phyloP scores from a whole-genome alignment of 1,140 invertebrate species.

The Belonocnema kinseyi region DNA sequence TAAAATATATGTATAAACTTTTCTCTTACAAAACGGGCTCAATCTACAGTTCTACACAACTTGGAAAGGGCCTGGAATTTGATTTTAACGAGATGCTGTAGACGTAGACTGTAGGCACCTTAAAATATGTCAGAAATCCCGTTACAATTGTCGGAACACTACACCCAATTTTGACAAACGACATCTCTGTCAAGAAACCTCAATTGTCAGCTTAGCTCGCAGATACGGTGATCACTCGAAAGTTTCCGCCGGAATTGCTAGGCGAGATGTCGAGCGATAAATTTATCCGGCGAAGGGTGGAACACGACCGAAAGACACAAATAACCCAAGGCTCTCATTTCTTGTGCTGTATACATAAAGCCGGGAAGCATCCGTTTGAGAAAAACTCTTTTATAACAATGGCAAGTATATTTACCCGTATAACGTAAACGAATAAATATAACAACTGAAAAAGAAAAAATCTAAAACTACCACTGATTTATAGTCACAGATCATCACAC shows the following conservation, averaged over 20 bases:
- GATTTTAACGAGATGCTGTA: too few species aligned
- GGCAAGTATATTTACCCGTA: neutral
- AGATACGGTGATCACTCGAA: neutral
- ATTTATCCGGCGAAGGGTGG: constrained; percentile 27
- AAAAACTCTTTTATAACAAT: constrained; percentile 2
- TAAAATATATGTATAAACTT: too few species aligned
- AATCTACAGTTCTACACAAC: too few species aligned
- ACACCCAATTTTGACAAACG: neutral
- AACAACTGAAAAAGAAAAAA: neutral
- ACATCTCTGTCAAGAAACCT: constrained; percentile 1
- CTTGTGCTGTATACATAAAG: constrained; percentile 14
- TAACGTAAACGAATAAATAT: neutral
- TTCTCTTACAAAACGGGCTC: too few species aligned
- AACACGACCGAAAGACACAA: constrained; percentile 18
- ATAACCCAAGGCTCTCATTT: constrained; percentile 29
- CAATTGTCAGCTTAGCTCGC: neutral
- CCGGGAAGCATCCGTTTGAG: constrained; percentile 2
- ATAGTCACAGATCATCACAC: too few species aligned
- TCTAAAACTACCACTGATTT: neutral
- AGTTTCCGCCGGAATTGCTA: constrained; percentile 23
- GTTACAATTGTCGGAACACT: neutral
- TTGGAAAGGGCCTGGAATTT: too few species aligned
- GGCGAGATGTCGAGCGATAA: constrained; percentile 29
- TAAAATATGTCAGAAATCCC: neutral
- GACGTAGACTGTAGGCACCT: too few species aligned